These are phyloP conservation scores for Porites lutea DNA, from an alignment of 64 coral and sea anemone species.

Conservation along the genomic window DNA sequence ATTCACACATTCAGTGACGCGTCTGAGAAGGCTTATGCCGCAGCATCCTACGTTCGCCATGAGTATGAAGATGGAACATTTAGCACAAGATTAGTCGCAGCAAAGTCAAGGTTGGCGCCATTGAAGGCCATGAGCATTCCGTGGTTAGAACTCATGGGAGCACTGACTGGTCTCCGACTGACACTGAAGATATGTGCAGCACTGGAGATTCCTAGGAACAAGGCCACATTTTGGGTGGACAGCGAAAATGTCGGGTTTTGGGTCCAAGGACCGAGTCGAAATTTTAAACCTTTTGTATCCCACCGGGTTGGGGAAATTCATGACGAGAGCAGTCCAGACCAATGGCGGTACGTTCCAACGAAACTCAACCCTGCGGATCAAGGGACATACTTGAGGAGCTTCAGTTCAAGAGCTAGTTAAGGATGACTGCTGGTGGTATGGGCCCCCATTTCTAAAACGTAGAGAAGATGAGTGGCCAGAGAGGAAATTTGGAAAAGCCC, in stretches of 20 bases:
- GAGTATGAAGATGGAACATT: conserved; percentile 46
- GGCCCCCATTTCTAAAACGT: conserved; percentile 50
- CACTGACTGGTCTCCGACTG: conserved; percentile 63
- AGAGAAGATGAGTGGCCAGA: conserved; percentile 61
- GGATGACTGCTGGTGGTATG: conserved; percentile 64
- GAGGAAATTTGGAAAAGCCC: no score
- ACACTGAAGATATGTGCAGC: conserved; percentile 55
- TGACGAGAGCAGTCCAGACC: conserved; percentile 65
- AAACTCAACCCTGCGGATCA: no score
- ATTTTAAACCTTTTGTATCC: no score
- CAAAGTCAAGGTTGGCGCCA: conserved; percentile 62
- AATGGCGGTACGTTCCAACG: conserved; percentile 76
- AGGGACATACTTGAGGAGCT: conserved; percentile 54
- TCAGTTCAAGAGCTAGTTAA: conserved; percentile 27
- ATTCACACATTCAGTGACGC: conserved; percentile 72
- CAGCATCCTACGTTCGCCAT: conserved; percentile 61
- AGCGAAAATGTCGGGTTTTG: conserved; percentile 48
- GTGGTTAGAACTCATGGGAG: conserved; percentile 61
- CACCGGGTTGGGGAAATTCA: conserved; percentile 83
- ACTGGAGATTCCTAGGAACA: conserved; percentile 57
- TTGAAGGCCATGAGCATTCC: conserved; percentile 77
- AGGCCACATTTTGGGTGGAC: conserved; percentile 74
- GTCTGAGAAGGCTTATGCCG: conserved; percentile 76
- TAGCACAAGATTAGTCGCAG: conserved; percentile 57
- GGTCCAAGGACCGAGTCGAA: conserved; percentile 60